These are phyloP conservation scores for Archips crataeganus DNA, from an alignment of 2,888 invertebrate species.

Conservation along the genomic window DNA sequence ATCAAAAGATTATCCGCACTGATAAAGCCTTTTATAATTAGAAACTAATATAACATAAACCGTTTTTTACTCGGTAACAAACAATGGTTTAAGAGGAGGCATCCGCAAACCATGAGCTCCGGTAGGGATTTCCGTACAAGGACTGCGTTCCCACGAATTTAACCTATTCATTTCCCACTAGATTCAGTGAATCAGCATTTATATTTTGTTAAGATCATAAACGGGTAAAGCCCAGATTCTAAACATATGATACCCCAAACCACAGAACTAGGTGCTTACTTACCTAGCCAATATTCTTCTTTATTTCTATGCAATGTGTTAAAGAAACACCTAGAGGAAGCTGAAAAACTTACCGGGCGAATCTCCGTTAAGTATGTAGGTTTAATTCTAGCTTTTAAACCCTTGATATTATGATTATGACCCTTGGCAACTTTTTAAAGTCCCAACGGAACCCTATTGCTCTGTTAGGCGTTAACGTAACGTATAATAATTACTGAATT, in stretches of 20 bases:
- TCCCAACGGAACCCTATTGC: no score
- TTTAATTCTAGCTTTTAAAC: no score
- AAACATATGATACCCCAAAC: neutral
- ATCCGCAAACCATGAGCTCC: constrained; percentile 29
- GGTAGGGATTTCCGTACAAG: constrained; percentile 32
- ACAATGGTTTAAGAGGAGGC: constrained; percentile 30
- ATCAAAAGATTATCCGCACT: constrained; percentile 40
- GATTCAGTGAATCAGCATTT: neutral
- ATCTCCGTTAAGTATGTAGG: no score
- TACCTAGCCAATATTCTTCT: no score
- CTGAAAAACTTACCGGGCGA: neutral
- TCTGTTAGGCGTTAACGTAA: no score
- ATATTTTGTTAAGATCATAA: neutral
- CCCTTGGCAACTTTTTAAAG: no score
- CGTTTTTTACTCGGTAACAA: constrained; percentile 23
- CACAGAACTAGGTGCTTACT: neutral
- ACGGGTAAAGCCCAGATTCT: neutral
- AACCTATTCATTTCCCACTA: neutral
- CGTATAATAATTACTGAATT: no score
- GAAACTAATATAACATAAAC: constrained; percentile 39
- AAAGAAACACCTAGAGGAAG: neutral
- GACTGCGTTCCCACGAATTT: constrained; percentile 31
- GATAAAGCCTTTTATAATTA: constrained; percentile 39
- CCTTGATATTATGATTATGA: no score
- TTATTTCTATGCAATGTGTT: neutral